Evolutionary conservation across 2,888 invertebrate species (phyloP), one percentile per base, ranked within the genome.

Genomic region (Scrobipalpa costella): DNA sequence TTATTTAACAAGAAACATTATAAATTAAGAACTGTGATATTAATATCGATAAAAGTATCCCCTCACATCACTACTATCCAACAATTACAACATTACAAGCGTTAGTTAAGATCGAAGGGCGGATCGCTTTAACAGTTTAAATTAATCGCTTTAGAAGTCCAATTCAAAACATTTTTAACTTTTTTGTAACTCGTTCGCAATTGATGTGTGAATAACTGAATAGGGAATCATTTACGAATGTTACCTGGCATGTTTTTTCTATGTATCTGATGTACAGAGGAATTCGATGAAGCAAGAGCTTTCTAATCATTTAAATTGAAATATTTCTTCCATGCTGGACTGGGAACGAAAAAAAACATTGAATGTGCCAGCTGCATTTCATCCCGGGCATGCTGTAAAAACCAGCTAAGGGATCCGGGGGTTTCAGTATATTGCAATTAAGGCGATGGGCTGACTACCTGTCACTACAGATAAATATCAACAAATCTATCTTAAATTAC

Each of bases 41-140:
- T 3, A 11, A 44, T n/a, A 71, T 73, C 71, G 71, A 72, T 63
- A 69, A 6, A 36, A 21, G 47, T 21, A 33, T 60, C 61, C 38
- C 80, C 70, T 69, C 79, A 73, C 84, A n/a, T 82, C 78, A 52
- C 2, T 27, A 27, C 27, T 38, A 17, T 55, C 67, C 71, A 72
- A 84, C 55, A 55, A 55, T 55, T 55, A 55, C 55, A 55, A 80
- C 76, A 57, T 63, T 65, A 63, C 76, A 78, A 71, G 68, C 63
- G 72, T 75, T 74, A 78, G 75, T 81, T 79, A 72, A 76, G 75
- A 81, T 81, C 81, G 81, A 80, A 81, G 78, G 55, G 82, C 75
- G 80, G 69, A 50, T 55, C 68, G 74, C 13, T 60, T 57, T 70
- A 70, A 68, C 71, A 72, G 71, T 74, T 66, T 55, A 69, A 75